Evolutionary conservation across 2,797 vertebrate genomes (phyloP).

Genomic region (Bradypodion ventrale): DNA sequence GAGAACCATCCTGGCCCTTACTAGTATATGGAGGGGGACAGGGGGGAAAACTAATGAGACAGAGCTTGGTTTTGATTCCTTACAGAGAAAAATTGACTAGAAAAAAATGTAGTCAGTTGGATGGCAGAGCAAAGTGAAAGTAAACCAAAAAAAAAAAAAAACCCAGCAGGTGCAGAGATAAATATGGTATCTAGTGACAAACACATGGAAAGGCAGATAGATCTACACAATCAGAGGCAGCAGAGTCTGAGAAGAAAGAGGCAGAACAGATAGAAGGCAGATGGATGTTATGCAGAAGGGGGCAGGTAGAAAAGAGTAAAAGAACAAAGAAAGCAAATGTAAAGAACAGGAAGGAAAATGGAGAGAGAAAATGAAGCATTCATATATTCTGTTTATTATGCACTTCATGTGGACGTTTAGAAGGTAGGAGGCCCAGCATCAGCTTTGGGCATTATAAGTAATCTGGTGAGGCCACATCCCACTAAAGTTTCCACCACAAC

Average conservation of each 20-base stretch:
- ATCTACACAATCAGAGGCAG: neutral
- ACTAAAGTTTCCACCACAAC: neutral
- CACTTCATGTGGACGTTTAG: neutral
- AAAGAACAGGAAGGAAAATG: neutral
- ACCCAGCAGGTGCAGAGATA: conserved; percentile 6
- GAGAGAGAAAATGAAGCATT: neutral
- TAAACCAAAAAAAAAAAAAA: conserved; percentile 20
- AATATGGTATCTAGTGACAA: conserved; percentile 2
- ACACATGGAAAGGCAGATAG: neutral
- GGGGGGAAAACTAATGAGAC: neutral
- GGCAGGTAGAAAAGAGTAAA: neutral
- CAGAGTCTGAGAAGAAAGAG: neutral
- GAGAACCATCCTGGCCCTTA: too few species aligned
- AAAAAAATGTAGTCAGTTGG: neutral
- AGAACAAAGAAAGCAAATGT: neutral
- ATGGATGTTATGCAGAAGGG: neutral
- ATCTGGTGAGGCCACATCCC: neutral
- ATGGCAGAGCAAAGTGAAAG: neutral
- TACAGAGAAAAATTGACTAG: neutral
- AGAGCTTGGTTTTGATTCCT: neutral
- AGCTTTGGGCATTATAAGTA: too few species aligned
- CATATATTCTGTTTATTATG: neutral
- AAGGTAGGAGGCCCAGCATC: neutral
- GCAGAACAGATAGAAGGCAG: conserved; percentile 21
- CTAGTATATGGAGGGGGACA: too few species aligned